Conservation (phyloP, 2,113 vertebrate species). For the Uria aalge region DNA sequence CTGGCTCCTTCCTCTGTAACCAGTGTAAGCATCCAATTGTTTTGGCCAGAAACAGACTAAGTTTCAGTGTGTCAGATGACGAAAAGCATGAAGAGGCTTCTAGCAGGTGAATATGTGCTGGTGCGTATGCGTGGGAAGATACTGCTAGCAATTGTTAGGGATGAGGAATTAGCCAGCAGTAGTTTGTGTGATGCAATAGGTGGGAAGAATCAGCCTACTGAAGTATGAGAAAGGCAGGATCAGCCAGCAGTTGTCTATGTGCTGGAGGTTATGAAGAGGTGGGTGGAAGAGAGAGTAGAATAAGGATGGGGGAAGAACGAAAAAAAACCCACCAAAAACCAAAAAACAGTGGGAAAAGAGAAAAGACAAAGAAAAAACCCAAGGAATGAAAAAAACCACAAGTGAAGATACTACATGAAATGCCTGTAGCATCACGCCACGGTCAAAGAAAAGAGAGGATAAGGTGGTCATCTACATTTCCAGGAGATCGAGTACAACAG, state of each 20-base stretch:
- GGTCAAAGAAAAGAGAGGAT: background rate
- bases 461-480: background rate
- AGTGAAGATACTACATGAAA: background rate
- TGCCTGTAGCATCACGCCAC: background rate
- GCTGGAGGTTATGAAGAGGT: slow-evolving; percentile 1
- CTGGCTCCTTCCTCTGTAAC: background rate
- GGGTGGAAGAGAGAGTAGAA: background rate
- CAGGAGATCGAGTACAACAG: background rate
- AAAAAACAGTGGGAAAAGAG: background rate
- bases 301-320: background rate
- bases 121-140: background rate
- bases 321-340: too few species aligned
- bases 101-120: background rate
- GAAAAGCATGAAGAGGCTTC: background rate
- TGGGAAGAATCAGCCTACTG: slow-evolving; percentile 3
- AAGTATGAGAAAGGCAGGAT: background rate
- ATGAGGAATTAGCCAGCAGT: background rate
- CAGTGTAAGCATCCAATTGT: background rate
- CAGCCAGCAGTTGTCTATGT: background rate
- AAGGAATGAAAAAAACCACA: background rate
- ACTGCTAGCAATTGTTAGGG: background rate
- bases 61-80: background rate
- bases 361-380: background rate
- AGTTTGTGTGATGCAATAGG: background rate
- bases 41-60: background rate